Evolutionary conservation across 2,888 invertebrate species (phyloP).

Genomic region (Drosophila paranaensis): DNA sequence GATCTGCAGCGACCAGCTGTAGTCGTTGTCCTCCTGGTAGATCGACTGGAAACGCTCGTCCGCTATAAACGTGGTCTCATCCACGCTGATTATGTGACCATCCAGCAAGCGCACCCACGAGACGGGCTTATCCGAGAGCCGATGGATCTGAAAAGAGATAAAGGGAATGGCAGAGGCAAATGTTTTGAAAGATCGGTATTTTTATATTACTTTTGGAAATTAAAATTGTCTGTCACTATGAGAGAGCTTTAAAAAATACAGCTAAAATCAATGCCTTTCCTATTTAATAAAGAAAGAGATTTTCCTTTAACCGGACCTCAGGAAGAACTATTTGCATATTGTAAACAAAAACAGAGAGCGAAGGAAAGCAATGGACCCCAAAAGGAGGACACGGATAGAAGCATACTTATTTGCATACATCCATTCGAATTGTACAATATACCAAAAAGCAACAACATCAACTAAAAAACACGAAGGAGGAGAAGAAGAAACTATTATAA

Average conservation of each 20-base stretch:
- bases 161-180: not conserved
- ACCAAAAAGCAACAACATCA: conserved; percentile 10
- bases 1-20: conserved; percentile 94
- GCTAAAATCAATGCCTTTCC: not conserved
- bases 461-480: conserved; percentile 5
- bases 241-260: not conserved
- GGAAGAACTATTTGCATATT: conserved; percentile 61
- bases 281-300: not conserved
- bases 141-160: conserved; percentile 73
- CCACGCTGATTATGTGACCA: conserved; percentile 95
- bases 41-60: conserved; percentile 96
- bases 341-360: conserved; percentile 19
- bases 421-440: conserved; percentile 22
- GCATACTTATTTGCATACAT: conserved; percentile 41
- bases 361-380: conserved; percentile 5
- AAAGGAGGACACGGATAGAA: conserved; percentile 4
- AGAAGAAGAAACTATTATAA: conserved; percentile 34
- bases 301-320: conserved; percentile 28
- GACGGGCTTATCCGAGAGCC: conserved; percentile 89
- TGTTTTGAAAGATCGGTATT: no score
- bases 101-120: conserved; percentile 95
- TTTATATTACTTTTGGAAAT: no score
- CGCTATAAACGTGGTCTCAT: conserved; percentile 92
- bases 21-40: conserved; percentile 91
- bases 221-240: not conserved